Evolutionary conservation across 92 coral and sea anemone genomes (phyloP), one percentile per base, ranked within the genome.

Genomic region (Phenganax subtilis): DNA sequence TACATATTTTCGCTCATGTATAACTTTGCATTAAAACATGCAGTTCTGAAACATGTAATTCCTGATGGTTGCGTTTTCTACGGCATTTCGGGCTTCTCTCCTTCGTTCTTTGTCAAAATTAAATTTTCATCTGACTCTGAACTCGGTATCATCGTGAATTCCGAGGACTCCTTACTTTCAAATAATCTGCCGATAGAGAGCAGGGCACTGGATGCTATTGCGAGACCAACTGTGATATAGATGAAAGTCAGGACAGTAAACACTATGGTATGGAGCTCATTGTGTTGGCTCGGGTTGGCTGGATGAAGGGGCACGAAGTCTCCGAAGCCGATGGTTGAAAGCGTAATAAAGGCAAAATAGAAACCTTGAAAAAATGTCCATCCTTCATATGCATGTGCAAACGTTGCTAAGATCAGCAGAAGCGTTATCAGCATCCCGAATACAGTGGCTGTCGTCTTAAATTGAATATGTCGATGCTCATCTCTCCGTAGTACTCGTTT

Each of bases 311-410:
- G 99, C 9, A 96, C 97, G 82, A 88, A 96, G 80, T 96, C 99
- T 10, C 99, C 99, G 44, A 96, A 96, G 44, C 99, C 99, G 57
- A 96, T 96, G 55, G 99, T 96, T 55, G 97, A 92, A 11, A 96
- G 88, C 0, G 99, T 96, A 71, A 96, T 92, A 75, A 96, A 96
- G 0, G 96, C 99, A 70, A 96, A 96, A 71, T 96, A 96, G 20
- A 96, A 81, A n/a, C 99, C 99, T 82, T 96, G 92, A 86, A 92
- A 96, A 84, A 90, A 96, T 68, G 96, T 90, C 99, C 99, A 96
- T 11, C 99, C 99, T 63, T 96, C 99, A 75, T 96, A 96, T 37
- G 87, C 84, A 88, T 88, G 91, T 44, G 97, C 99, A 72, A 96
- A 83, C 30, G 88, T 89, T 0, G 99, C 99, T 31, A 96, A 84